Percentiles rank a stretch among this genome's conserved stretches.
These are phyloP conservation scores for Platyrinchus mystaceus DNA, from an alignment of 2,797 vertebrate species.

Conservation along the genomic window DNA sequence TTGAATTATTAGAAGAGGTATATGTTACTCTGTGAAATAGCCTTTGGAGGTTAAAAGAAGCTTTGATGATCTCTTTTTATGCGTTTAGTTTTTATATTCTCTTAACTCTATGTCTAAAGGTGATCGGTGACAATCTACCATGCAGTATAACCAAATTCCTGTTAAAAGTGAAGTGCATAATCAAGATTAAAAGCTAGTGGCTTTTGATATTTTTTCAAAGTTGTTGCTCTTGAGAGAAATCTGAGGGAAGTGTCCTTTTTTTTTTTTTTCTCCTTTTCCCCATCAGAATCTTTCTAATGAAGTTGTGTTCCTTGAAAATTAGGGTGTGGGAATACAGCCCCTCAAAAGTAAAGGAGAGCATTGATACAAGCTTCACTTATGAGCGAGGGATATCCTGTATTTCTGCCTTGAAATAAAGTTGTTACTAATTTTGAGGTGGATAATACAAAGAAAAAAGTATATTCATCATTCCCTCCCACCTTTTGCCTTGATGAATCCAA, in stretches of 20 bases:
- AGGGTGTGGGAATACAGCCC: background rate
- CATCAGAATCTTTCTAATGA: background rate
- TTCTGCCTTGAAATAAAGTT: background rate
- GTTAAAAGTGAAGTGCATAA: background rate
- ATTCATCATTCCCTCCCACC: background rate
- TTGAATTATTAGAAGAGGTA: background rate
- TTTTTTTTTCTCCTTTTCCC: background rate
- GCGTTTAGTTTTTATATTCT: background rate
- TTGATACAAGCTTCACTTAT: background rate
- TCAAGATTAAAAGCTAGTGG: background rate
- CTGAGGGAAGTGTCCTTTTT: background rate
- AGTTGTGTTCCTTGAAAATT: background rate
- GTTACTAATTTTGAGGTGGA: background rate
- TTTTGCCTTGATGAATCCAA: background rate
- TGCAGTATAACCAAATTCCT: background rate
- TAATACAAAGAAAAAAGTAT: background rate
- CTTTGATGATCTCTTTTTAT: background rate
- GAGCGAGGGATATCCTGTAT: background rate
- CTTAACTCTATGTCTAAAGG: background rate
- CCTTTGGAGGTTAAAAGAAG: background rate
- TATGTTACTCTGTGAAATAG: background rate
- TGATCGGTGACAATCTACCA: background rate
- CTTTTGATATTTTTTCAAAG: background rate
- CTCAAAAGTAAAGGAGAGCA: background rate
- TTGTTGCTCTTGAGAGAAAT: background rate